phyloP scores from a whole-genome alignment of 2,797 vertebrate genomes.

The Arctocebus calabarensis region DNA sequence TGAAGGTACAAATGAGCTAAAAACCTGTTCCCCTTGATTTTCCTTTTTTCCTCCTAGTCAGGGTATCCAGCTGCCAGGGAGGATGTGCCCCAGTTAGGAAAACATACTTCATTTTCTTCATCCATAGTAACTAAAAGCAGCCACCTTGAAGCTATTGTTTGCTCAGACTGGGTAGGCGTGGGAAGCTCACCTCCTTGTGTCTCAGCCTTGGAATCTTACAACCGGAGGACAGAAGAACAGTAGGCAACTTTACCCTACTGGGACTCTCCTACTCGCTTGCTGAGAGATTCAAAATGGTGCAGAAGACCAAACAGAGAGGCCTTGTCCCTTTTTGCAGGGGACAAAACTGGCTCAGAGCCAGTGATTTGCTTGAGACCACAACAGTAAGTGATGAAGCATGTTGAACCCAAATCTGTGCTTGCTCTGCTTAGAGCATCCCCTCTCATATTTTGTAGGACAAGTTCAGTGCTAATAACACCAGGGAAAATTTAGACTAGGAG shows the following conservation, averaged over 20 bases:
- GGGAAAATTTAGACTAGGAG: neutral
- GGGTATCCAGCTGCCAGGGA: neutral
- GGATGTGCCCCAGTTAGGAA: neutral
- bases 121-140: neutral
- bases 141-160: neutral
- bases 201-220: neutral
- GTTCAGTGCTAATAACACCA: accelerated
- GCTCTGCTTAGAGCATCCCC: accelerated
- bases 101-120: neutral
- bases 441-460: neutral
- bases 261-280: neutral
- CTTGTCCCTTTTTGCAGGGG: neutral
- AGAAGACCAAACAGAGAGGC: neutral
- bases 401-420: neutral
- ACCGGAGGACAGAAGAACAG: neutral
- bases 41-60: neutral
- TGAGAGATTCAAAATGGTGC: neutral
- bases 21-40: neutral
- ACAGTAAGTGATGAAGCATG: neutral
- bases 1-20: neutral
- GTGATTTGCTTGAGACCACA: neutral
- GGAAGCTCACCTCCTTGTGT: neutral
- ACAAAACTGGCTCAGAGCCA: neutral
- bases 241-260: neutral
- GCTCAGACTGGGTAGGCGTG: neutral